phyloP scores from a whole-genome alignment of 2,797 vertebrate species.

The Ibycter americanus region DNA sequence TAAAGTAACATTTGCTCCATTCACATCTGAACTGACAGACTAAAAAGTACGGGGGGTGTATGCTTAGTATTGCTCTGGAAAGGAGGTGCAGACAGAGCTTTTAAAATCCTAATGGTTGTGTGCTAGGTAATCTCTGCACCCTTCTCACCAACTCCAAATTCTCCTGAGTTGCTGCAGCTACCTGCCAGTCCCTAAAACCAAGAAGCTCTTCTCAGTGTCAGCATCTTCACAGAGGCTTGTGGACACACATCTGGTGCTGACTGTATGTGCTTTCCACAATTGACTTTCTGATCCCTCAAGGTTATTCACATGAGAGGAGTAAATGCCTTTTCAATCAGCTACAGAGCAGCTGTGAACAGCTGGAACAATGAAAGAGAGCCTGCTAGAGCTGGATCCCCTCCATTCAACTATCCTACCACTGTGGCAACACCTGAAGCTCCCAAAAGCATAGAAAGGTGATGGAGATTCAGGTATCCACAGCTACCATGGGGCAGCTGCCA shows the following conservation, averaged over 20 bases:
- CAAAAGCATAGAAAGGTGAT: background rate
- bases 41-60: background rate
- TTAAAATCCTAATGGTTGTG: background rate
- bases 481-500: background rate
- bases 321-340: conserved; percentile 9
- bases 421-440: background rate
- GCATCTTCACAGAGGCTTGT: background rate
- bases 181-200: background rate
- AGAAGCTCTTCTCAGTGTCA: background rate
- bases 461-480: background rate
- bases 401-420: background rate
- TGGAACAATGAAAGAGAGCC: background rate
- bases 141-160: background rate
- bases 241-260: background rate
- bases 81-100: background rate
- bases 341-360: background rate
- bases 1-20: conserved; percentile 1
- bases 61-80: background rate
- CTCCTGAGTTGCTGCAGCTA: background rate
- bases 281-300: conserved; percentile 5
- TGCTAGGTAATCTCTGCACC: background rate
- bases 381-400: background rate
- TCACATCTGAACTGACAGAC: conserved; percentile 2
- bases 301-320: background rate
- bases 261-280: background rate